Evolutionary conservation across 2,797 vertebrate genomes (phyloP).

Genomic region (Alauda arvensis): DNA sequence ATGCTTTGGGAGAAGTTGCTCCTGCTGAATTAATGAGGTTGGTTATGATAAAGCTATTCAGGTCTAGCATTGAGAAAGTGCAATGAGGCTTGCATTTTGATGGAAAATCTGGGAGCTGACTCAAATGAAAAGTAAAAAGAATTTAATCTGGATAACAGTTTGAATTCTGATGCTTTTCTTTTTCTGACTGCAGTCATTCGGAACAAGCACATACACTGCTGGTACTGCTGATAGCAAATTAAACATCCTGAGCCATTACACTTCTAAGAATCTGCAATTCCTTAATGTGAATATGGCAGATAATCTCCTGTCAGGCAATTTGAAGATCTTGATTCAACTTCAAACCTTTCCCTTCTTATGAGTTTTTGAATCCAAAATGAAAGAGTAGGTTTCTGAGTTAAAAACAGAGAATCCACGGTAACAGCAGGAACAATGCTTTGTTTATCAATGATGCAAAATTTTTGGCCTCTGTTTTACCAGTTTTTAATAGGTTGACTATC

Average conservation of each 20-base stretch:
- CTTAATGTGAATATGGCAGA: neutral
- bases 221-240: neutral
- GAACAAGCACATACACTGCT: neutral
- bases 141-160: neutral
- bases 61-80: neutral
- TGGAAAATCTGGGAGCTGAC: constrained; percentile 1
- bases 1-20: neutral
- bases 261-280: neutral
- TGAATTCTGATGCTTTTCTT: neutral
- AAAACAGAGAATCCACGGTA: neutral
- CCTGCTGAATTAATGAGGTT: constrained; percentile 31
- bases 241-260: neutral
- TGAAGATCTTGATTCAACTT: neutral
- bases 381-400: neutral
- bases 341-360: neutral
- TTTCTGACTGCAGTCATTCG: neutral
- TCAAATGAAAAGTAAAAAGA: neutral
- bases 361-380: neutral
- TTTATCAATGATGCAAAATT: neutral
- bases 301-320: neutral
- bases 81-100: constrained; percentile 1
- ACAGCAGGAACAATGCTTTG: neutral
- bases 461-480: neutral
- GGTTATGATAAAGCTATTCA: constrained; percentile 32
- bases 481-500: neutral